A percentile compares a stretch with the other conserved stretches of the same genome.
Evolutionary conservation across 2,113 vertebrate species (phyloP).

Genomic region (Rostratula benghalensis): DNA sequence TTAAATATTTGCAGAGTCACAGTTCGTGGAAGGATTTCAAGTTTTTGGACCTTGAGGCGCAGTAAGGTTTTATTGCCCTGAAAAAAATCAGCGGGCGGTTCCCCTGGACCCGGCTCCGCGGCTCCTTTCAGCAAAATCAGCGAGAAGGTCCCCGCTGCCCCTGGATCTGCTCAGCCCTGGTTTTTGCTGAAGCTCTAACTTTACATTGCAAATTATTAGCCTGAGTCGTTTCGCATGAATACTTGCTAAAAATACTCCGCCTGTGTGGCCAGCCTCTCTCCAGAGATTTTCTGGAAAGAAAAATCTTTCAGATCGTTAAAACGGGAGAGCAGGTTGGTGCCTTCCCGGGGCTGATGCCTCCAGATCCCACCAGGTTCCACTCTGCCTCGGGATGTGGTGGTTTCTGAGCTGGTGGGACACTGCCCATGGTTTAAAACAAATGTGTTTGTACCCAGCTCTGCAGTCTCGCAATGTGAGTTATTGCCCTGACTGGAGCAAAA

Average conservation of each 20-base stretch:
- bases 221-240: neutral
- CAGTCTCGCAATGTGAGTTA: fast-evolving
- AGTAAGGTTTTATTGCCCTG: neutral
- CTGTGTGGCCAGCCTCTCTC: neutral
- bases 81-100: neutral
- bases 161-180: neutral
- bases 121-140: neutral
- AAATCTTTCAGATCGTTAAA: neutral
- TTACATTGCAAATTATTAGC: neutral
- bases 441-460: neutral
- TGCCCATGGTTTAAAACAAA: fast-evolving
- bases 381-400: neutral
- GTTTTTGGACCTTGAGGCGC: neutral
- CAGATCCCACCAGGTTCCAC: neutral
- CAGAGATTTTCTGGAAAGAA: neutral
- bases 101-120: neutral
- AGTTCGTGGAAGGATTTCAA: neutral
- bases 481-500: neutral
- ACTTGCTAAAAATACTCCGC: neutral
- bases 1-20: neutral
- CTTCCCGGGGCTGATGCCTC: neutral
- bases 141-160: neutral
- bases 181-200: neutral
- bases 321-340: neutral
- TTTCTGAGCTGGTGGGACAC: neutral